These are phyloP conservation scores for Hylomyscus alleni DNA, from an alignment of 2,797 vertebrate species.

Conservation along the genomic window DNA sequence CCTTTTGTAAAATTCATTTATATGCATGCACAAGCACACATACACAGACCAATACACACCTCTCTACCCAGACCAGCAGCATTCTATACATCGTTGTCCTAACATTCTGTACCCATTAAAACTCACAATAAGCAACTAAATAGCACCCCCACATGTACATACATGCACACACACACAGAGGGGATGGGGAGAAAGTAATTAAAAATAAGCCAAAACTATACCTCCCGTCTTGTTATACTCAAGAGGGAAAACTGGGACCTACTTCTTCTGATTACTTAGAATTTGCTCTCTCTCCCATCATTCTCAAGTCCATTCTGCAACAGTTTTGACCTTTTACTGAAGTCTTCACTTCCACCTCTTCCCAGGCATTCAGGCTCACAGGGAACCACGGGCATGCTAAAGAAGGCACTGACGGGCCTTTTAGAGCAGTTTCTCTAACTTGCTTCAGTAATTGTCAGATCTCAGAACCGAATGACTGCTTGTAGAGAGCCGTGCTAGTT, in stretches of 20 bases:
- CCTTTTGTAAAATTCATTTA: background rate
- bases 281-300: background rate
- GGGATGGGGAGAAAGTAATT: background rate
- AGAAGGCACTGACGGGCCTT: background rate
- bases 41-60: background rate
- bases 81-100: background rate
- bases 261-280: background rate
- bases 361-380: background rate
- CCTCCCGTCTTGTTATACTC: background rate
- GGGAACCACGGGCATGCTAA: background rate
- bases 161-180: background rate
- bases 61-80: background rate
- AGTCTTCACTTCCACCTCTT: background rate
- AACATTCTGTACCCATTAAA: background rate
- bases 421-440: background rate
- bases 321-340: background rate
- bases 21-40: background rate
- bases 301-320: background rate
- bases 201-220: background rate
- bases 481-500: too few relatives aligned
- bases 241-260: background rate
- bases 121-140: background rate
- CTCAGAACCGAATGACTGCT: background rate
- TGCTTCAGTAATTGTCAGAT: conserved; percentile 6
- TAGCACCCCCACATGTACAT: background rate